Percentiles rank a stretch among this genome's conserved stretches.
Evolutionary conservation across 2,797 vertebrate genomes (phyloP).

Genomic region (Oreonectes daqikongensis): DNA sequence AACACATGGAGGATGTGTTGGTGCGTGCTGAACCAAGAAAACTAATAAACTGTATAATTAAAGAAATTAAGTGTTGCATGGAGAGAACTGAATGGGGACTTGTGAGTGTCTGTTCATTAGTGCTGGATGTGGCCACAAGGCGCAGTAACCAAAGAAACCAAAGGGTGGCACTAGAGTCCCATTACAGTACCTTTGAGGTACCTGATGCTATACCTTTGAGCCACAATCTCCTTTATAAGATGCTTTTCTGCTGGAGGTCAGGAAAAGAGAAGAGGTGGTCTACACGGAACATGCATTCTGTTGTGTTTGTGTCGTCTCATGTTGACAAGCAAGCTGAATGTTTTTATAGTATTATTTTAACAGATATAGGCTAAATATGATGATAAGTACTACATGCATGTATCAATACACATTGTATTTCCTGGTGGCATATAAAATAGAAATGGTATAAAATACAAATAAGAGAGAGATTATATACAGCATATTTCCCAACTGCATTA

Average conservation of each 20-base stretch:
- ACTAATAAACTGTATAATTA: constrained; percentile 72
- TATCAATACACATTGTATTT: background rate
- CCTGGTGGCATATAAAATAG: background rate
- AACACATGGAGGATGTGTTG: constrained; percentile 51
- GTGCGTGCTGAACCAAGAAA: constrained; percentile 64
- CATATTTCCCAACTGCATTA: too few relatives aligned
- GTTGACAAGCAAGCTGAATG: background rate
- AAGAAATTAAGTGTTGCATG: constrained; percentile 66
- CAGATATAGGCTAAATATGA: background rate
- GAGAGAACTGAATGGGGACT: constrained; percentile 57
- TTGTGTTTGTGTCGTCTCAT: constrained; percentile 13
- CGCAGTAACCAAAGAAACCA: constrained; percentile 46
- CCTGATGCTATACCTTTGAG: constrained; percentile 55
- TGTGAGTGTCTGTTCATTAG: constrained; percentile 58
- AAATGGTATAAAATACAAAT: background rate
- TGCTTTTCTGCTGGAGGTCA: constrained; percentile 55
- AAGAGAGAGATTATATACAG: too few relatives aligned
- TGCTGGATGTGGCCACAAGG: constrained; percentile 41
- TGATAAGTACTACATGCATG: background rate
- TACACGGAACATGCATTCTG: constrained; percentile 10
- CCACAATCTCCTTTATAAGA: constrained; percentile 45
- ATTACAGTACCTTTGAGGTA: constrained; percentile 55
- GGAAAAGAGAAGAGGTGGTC: constrained; percentile 13
- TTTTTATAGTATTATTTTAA: background rate
- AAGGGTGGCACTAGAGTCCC: constrained; percentile 70